A percentile compares a stretch with the other conserved stretches of the same genome.
phyloP scores from a whole-genome alignment of 1,140 invertebrate genomes.

The Lepidurus arcticus region DNA sequence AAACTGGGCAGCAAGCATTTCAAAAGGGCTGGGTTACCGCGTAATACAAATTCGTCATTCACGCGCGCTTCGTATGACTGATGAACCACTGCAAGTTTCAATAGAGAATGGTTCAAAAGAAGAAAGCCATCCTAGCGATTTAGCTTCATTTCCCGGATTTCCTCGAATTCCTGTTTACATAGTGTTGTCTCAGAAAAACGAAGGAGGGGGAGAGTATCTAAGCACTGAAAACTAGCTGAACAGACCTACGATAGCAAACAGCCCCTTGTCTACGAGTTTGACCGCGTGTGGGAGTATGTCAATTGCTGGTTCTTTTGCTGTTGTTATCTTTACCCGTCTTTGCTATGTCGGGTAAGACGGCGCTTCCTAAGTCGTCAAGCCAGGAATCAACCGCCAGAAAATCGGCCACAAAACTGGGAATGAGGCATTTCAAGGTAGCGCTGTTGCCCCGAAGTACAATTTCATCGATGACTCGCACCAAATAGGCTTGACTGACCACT shows the following conservation, averaged over 20 bases:
- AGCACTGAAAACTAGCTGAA: background rate
- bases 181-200: background rate
- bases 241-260: background rate
- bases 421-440: constrained; percentile 84
- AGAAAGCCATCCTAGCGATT: background rate
- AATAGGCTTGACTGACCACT: constrained; percentile 41
- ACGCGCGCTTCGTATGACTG: constrained; percentile 43
- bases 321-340: constrained; percentile 16
- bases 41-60: constrained; percentile 46
- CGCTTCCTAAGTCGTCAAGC: constrained; percentile 49
- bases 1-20: constrained; percentile 41
- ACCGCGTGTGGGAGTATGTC: background rate
- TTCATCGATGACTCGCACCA: constrained; percentile 63
- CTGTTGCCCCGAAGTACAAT: constrained; percentile 82
- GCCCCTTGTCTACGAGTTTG: background rate
- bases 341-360: constrained; percentile 6
- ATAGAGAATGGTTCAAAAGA: background rate
- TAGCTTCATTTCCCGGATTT: background rate
- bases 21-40: constrained; percentile 46
- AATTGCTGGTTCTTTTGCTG: background rate
- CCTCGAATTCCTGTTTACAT: background rate
- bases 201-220: background rate
- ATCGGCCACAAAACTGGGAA: constrained; percentile 85
- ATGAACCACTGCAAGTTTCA: constrained; percentile 38
- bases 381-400: constrained; percentile 77